Base-by-base conservation (phyloP, 2,113 vertebrate species). In the Rafetus swinhoei region DNA sequence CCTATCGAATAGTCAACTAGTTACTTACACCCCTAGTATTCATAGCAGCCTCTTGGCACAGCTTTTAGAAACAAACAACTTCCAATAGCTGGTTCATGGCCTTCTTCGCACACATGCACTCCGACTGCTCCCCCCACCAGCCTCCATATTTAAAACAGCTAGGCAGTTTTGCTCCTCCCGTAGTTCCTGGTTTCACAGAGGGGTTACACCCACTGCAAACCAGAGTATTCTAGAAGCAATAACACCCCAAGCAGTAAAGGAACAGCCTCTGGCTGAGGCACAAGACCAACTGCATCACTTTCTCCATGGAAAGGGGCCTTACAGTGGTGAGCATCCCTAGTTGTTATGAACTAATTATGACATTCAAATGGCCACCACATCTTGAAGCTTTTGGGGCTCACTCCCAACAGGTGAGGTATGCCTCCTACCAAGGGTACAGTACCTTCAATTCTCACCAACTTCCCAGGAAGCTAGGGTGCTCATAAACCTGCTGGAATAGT, bases 171-270 rank as follows among this genome's bases (percentile, higher is more conserved):
- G 25, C 89, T 96, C 57, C 50, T 82, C 5, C 54, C 19, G 29
- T 65, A 7, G 14, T 65, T 65, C 32, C 65, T 72, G 2, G 9
- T 72, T 72, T 72, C 16, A 45, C 24, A 93, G 76, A 29, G 79
- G 69, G 76, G 88, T 85, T 95, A n/a, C 56, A 74, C 60, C 88
- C 32, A 8, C 22, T 54, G 13, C 39, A 85, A 69, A 79, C 92
- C 90, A 79, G 11, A 45, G 14, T 96, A 92, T 54, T 25, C 85
- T 52, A 27, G 32, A 88, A 85, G 87, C 56, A 84, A 76, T 18
- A 35, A 72, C 65, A 22, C 72, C 72, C 9, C 45, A 76, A 86
- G 85, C 32, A 53, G 86, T 4, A 91, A 0, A 0, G 86, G 81
- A 87, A 60, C 59, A 74, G 57, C 3, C 0, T 1, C 11, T 29